Percentiles rank a stretch among this genome's conserved stretches.
These are phyloP conservation scores for Eueides isabella DNA, from an alignment of 1,140 invertebrate genomes.

Conservation along the genomic window DNA sequence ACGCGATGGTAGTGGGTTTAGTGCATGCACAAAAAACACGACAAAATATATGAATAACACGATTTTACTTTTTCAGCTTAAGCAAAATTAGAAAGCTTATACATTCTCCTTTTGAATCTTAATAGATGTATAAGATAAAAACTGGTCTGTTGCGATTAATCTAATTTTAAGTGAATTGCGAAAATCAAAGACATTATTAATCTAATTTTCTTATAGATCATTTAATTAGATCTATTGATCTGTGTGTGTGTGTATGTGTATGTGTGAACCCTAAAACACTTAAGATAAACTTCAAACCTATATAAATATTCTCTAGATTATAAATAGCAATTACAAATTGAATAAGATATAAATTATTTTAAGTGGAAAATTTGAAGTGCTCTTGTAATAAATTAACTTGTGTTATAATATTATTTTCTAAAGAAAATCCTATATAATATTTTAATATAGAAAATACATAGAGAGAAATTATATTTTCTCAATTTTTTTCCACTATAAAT, in stretches of 20 bases:
- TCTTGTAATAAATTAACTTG: neutral
- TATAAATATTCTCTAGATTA: conserved; percentile 1
- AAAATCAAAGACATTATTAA: too few relatives aligned
- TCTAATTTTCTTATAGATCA: too few relatives aligned
- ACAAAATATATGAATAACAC: too few relatives aligned
- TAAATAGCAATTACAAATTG: neutral
- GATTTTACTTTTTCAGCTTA: neutral
- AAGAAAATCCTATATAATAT: neutral
- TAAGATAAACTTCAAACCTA: neutral
- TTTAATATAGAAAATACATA: neutral
- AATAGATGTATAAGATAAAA: too few relatives aligned
- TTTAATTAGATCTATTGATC: too few relatives aligned
- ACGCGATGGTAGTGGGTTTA: neutral
- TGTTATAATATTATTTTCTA: too few relatives aligned
- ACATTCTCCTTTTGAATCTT: too few relatives aligned
- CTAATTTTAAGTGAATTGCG: too few relatives aligned
- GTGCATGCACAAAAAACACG: neutral
- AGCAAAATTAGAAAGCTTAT: too few relatives aligned
- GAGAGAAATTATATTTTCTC: neutral
- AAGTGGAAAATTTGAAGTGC: neutral
- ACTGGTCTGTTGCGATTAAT: too few relatives aligned
- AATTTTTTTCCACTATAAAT: neutral
- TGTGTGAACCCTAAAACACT: too few relatives aligned
- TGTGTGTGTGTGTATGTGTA: too few relatives aligned
- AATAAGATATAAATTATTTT: neutral